Percentiles rank a stretch among this genome's conserved stretches.
Evolutionary conservation across 2,888 invertebrate species (phyloP).

Genomic region (Panopea generosa): DNA sequence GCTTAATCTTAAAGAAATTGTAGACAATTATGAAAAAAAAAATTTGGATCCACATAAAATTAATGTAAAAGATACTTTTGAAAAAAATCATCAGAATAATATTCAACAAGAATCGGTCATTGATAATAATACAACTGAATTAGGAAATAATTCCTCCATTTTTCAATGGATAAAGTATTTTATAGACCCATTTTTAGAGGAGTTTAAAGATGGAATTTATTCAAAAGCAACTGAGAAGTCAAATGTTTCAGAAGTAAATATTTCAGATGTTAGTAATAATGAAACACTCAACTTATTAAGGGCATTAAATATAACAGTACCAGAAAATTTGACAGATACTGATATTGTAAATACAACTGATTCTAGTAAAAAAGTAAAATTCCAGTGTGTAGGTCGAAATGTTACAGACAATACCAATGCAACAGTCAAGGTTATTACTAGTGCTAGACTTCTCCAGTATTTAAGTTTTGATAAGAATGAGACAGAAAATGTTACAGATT

Average conservation of each 20-base stretch:
- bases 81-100: too few relatives aligned
- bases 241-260: conserved; percentile 29
- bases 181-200: conserved; percentile 72
- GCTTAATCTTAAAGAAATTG: too few relatives aligned
- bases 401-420: conserved; percentile 72
- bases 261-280: conserved; percentile 16
- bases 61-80: too few relatives aligned
- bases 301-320: conserved; percentile 9
- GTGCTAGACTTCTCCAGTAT: conserved; percentile 89
- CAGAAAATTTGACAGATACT: conserved; percentile 37
- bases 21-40: too few relatives aligned
- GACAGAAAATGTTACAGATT: conserved; percentile 84
- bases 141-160: conserved; percentile 15
- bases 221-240: conserved; percentile 29
- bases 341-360: conserved; percentile 63
- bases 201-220: conserved; percentile 66
- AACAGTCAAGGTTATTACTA: conserved; percentile 89
- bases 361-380: conserved; percentile 74
- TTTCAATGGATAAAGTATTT: conserved; percentile 62
- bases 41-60: too few relatives aligned
- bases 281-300: conserved; percentile 5
- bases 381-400: conserved; percentile 78
- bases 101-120: too few relatives aligned
- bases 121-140: background rate
- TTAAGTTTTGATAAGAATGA: conserved; percentile 87